These are phyloP conservation scores for Cerastoderma edule DNA, from an alignment of 2,888 invertebrate genomes.

Conservation along the genomic window DNA sequence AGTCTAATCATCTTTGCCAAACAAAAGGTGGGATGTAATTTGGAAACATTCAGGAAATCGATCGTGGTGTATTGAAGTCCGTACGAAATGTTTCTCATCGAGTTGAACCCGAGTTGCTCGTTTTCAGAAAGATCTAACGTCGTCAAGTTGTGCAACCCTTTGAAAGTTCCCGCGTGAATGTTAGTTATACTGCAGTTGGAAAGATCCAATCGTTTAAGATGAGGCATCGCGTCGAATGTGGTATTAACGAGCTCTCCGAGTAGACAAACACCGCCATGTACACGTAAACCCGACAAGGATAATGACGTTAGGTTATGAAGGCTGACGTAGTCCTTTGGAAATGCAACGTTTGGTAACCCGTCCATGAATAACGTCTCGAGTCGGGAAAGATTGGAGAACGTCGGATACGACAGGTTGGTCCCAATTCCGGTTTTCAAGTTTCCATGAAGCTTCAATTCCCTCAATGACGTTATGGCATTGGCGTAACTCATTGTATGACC, in stretches of 20 bases:
- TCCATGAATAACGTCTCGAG: constrained; percentile 16
- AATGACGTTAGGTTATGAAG: not conserved
- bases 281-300: constrained; percentile 10
- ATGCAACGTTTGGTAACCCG: constrained; percentile 5
- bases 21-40: constrained; percentile 40
- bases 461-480: not conserved
- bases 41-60: constrained; percentile 34
- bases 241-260: constrained; percentile 3
- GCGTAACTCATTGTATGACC: not conserved
- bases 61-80: constrained; percentile 47
- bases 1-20: constrained; percentile 7
- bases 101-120: constrained; percentile 31
- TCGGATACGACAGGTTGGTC: not conserved
- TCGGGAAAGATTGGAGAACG: not conserved
- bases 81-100: constrained; percentile 42
- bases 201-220: constrained; percentile 16
- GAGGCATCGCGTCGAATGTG: constrained; percentile 7
- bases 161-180: not conserved
- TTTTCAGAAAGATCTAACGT: constrained; percentile 45
- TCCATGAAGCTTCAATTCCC: not conserved
- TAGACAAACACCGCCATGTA: no score
- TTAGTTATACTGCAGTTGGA: constrained; percentile 18
- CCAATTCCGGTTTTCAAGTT: not conserved
- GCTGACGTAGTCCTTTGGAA: not conserved
- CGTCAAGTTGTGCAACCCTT: not conserved